phyloP scores from a whole-genome alignment of 2,113 vertebrate species.

The Sorex fumeus region DNA sequence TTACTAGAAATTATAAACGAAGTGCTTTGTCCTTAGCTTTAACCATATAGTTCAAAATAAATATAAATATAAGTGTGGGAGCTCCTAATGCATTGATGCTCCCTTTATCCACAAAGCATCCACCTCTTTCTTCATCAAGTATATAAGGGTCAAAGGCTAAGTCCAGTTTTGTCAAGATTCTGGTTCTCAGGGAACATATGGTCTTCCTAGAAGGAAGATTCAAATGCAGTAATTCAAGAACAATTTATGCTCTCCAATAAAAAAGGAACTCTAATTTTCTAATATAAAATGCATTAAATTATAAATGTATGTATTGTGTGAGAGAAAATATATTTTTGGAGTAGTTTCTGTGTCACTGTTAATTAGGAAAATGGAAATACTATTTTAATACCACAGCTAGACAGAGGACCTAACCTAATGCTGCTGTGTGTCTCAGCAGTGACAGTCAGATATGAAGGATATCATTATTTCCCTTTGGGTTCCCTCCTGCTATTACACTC shows the following conservation, averaged over 20 bases:
- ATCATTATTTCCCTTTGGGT: neutral
- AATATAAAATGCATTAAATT: neutral
- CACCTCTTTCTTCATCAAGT: neutral
- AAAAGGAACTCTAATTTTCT: neutral
- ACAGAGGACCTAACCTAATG: neutral
- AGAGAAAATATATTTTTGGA: neutral
- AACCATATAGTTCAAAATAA: neutral
- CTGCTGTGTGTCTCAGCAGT: neutral
- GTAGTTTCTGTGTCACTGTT: conserved; percentile 37
- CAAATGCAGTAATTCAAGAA: neutral
- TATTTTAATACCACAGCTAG: neutral
- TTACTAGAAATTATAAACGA: neutral
- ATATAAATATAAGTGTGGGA: neutral
- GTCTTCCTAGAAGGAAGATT: neutral
- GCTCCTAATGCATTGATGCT: neutral
- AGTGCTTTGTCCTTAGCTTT: neutral
- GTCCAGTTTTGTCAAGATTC: neutral
- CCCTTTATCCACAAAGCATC: neutral
- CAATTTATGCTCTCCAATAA: neutral
- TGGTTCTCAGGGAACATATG: neutral
- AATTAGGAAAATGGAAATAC: conserved; percentile 22
- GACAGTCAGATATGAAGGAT: neutral
- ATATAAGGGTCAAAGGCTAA: neutral
- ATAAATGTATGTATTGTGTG: neutral
- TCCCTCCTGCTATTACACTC: neutral